A percentile compares a stretch with the other conserved stretches of the same genome.
These are phyloP conservation scores for Drosophila dunni DNA, from an alignment of 1,140 invertebrate genomes.

Conservation along the genomic window DNA sequence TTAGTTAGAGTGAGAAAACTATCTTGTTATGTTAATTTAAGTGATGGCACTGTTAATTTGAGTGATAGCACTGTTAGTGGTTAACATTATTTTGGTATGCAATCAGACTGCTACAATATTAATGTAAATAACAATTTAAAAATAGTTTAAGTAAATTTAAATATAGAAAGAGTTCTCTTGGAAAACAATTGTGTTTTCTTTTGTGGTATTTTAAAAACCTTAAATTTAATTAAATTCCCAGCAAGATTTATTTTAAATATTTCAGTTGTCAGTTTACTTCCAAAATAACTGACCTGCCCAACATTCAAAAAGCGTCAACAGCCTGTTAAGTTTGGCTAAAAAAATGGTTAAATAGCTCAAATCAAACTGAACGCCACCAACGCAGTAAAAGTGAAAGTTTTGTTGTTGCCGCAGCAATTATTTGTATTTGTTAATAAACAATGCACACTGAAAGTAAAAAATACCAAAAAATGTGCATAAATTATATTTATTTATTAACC, in stretches of 20 bases:
- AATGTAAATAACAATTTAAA: too few relatives aligned
- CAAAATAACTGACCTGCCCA: constrained; percentile 64
- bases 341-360: constrained; percentile 43
- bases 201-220: not conserved
- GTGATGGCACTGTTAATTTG: too few relatives aligned
- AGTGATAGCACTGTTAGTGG: too few relatives aligned
- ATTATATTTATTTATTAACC: constrained; percentile 51
- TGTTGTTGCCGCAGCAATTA: constrained; percentile 38
- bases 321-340: not conserved
- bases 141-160: too few relatives aligned
- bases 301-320: constrained; percentile 42
- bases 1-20: too few relatives aligned
- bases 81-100: too few relatives aligned
- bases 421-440: constrained; percentile 47
- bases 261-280: constrained; percentile 33
- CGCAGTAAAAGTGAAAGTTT: constrained; percentile 70
- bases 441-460: constrained; percentile 12
- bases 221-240: constrained; percentile 18
- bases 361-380: constrained; percentile 52
- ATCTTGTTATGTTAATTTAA: too few relatives aligned
- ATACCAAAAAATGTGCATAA: constrained; percentile 62
- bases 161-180: too few relatives aligned
- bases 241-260: constrained; percentile 41
- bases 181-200: too few relatives aligned
- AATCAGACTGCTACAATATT: too few relatives aligned